These are phyloP conservation scores for Temnothorax curvispinosus DNA, from an alignment of 1,140 invertebrate species.

Conservation along the genomic window DNA sequence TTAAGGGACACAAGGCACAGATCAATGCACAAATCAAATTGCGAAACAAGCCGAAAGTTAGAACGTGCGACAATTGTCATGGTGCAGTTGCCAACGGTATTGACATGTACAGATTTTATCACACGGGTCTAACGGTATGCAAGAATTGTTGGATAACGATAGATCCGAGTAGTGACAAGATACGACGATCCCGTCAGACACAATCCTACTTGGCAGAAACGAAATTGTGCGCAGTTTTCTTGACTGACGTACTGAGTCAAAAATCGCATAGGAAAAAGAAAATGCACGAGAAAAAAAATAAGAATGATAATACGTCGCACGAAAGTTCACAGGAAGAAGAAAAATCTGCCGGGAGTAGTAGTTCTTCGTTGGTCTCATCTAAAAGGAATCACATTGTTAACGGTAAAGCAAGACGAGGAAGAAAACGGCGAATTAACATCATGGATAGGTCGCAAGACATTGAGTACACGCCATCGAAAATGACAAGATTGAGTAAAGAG, in stretches of 20 bases:
- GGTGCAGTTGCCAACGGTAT: conserved; percentile 58
- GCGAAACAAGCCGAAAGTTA: not conserved
- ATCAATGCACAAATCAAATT: not conserved
- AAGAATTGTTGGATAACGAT: conserved; percentile 79
- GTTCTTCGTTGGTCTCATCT: not conserved
- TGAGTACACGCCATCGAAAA: not conserved
- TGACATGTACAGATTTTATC: conserved; percentile 78
- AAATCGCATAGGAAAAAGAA: conserved; percentile 23
- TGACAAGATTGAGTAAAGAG: not conserved
- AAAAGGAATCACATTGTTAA: not conserved
- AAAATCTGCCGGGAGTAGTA: not conserved
- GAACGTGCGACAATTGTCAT: conserved; percentile 77
- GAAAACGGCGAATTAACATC: not conserved
- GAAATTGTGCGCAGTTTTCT: conserved; percentile 78
- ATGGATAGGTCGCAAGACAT: not conserved
- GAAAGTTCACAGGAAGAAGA: conserved; percentile 48
- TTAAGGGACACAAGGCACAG: not conserved
- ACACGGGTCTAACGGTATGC: conserved; percentile 77
- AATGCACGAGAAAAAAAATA: conserved; percentile 69
- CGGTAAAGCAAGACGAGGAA: not conserved
- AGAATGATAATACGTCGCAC: conserved; percentile 71
- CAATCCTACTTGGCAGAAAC: conserved; percentile 53
- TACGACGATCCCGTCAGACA: conserved; percentile 20
- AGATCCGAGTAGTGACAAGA: conserved; percentile 64
- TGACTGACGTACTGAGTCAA: conserved; percentile 79